These are phyloP conservation scores for Parascotia fuliginaria DNA, from an alignment of 2,888 invertebrate genomes.

Conservation along the genomic window DNA sequence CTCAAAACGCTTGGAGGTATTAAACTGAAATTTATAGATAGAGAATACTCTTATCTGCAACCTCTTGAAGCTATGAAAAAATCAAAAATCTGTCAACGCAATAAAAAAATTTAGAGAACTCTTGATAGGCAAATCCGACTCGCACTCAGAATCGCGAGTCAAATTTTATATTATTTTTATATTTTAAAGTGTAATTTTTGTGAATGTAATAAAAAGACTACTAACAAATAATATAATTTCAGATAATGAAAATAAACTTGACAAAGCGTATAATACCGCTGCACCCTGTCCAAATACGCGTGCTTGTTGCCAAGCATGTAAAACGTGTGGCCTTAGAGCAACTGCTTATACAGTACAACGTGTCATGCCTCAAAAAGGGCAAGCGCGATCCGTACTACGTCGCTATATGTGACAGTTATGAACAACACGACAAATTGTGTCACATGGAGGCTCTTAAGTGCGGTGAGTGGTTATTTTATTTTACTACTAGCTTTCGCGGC, in stretches of 20 bases:
- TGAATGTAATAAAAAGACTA: too few species aligned
- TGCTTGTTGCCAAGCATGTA: conserved; percentile 36
- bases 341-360: conserved; percentile 42
- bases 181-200: too few species aligned
- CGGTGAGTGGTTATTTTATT: conserved; percentile 47
- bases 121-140: too few species aligned
- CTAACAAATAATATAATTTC: conserved; percentile 10
- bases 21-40: too few species aligned
- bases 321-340: conserved; percentile 31
- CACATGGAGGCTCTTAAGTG: conserved; percentile 14
- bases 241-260: conserved; percentile 49
- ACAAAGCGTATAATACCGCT: conserved; percentile 51
- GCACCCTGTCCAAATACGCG: conserved; percentile 43
- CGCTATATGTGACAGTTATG: conserved; percentile 35
- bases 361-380: conserved; percentile 47
- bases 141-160: too few species aligned
- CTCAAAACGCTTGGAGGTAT: too few species aligned
- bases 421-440: conserved; percentile 49
- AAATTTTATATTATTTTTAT: too few species aligned
- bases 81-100: too few species aligned
- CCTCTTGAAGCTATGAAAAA: too few species aligned
- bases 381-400: conserved; percentile 28
- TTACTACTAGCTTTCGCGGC: too few species aligned
- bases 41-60: too few species aligned
- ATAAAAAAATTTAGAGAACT: too few species aligned